Base-by-base conservation (phyloP, 2,888 invertebrate genomes). In the Mesochorus sp. region DNA sequence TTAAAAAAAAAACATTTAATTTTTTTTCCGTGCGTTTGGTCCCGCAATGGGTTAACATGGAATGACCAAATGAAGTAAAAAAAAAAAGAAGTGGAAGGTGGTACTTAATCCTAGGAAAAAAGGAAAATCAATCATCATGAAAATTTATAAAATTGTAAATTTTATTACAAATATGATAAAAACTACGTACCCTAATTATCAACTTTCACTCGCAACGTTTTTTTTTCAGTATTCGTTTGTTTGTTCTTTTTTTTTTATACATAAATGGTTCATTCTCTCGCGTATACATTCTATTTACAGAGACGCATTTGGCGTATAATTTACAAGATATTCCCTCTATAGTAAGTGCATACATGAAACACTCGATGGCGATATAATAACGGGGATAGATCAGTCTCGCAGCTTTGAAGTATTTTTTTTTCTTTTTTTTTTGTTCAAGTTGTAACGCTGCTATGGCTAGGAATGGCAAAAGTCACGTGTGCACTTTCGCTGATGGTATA, bases 81-180 rank as follows among this genome's bases (percentile, higher is more conserved):
- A n/a, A n/a, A n/a, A n/a, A n/a, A n/a, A n/a, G n/a, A n/a, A n/a
- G n/a, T n/a, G n/a, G n/a, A n/a, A n/a, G n/a, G n/a, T n/a, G n/a
- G n/a, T n/a, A n/a, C n/a, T n/a, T n/a, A n/a, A n/a, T n/a, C n/a
- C n/a, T n/a, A 10, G 42, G 10, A 70, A 12, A n/a, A 1, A 59
- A 73, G 19, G n/a, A n/a, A n/a, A n/a, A n/a, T n/a, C 37, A 53
- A 49, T 37, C 19, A 14, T 17, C 55, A 0, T 10, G n/a, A 34
- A 28, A 28, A 39, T 78, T 59, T 59, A 78, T 73, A 73, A 78
- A 74, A 78, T 78, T 78, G 66, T 73, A 79, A 74, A 66, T 77
- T 90, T 88, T 89, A 90, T 90, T 90, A 87, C 87, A 89, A 88
- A 87, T 88, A 85, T 85, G 86, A 83, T 87, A 87, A 87, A 83